Percentiles rank a stretch among this genome's conserved stretches.
These are phyloP conservation scores for Peromyscus leucopus DNA, from an alignment of 2,113 vertebrate genomes.

Conservation along the genomic window DNA sequence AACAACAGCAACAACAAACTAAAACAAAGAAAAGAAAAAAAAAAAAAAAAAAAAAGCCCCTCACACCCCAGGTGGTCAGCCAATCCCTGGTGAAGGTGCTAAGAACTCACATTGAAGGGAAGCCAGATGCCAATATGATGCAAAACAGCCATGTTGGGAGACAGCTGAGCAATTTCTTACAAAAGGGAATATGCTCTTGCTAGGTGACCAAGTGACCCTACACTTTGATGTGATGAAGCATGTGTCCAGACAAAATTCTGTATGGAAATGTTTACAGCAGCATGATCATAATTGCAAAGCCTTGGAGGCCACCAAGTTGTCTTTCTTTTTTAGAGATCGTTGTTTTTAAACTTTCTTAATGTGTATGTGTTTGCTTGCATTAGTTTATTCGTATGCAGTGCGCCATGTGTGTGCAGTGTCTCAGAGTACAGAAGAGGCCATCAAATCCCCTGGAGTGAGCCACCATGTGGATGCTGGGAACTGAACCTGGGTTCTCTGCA, in stretches of 20 bases:
- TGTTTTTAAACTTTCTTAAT: not conserved
- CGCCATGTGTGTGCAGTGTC: not conserved
- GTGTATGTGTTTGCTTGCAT: not conserved
- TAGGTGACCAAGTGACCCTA: not conserved
- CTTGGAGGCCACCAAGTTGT: not conserved
- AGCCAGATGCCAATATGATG: no score
- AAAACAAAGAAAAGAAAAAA: not conserved
- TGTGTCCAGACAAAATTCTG: not conserved
- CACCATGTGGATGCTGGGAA: not conserved
- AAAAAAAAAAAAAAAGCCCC: not conserved
- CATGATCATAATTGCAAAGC: not conserved
- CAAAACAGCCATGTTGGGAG: not conserved
- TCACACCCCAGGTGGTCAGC: not conserved
- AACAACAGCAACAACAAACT: not conserved
- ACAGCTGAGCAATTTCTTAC: not conserved
- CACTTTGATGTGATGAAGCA: not conserved
- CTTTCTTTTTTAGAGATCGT: not conserved
- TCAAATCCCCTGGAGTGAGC: no score
- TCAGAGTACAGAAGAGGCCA: not conserved
- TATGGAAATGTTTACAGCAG: not conserved
- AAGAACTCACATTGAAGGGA: not conserved
- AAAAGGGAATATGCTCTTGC: not conserved
- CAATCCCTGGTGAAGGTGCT: not conserved
- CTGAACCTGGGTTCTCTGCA: not conserved
- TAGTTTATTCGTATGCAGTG: not conserved